Conservation (phyloP, 2,113 vertebrate genomes). For the Platichthys stellatus region DNA sequence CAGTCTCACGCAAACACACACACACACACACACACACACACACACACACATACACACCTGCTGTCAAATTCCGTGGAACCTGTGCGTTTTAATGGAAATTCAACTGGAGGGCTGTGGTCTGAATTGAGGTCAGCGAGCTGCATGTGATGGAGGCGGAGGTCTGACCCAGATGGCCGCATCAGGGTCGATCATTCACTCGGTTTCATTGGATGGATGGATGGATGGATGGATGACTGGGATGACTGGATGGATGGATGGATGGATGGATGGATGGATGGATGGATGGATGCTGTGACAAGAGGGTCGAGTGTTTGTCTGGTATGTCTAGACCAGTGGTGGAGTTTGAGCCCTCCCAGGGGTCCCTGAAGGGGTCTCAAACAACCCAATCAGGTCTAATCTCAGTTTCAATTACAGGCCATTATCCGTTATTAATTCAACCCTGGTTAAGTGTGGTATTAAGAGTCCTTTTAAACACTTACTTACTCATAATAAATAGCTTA, state of each 20-base stretch:
- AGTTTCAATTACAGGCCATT: too few relatives aligned
- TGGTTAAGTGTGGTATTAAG: neutral
- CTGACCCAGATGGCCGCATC: constrained; percentile 40
- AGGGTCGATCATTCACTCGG: constrained; percentile 24
- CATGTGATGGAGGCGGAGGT: constrained; percentile 26
- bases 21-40: neutral
- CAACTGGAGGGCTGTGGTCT: neutral
- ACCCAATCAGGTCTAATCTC: neutral
- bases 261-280: neutral
- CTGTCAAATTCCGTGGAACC: constrained; percentile 3
- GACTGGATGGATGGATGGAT: neutral
- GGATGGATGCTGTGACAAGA: neutral
- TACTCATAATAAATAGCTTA: too few relatives aligned
- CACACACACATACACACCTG: constrained; percentile 27
- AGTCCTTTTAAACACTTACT: too few relatives aligned
- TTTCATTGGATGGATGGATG: constrained; percentile 7
- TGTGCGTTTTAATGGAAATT: neutral
- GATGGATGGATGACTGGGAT: constrained; percentile 2
- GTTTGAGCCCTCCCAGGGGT: constrained; percentile 13
- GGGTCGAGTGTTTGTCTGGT: neutral
- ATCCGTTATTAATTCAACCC: too few relatives aligned
- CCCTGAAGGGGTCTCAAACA: constrained; percentile 20
- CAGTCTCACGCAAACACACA: neutral
- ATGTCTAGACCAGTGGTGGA: neutral
- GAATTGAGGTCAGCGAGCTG: constrained; percentile 29